Evolutionary conservation across 2,797 vertebrate species (phyloP).

Genomic region (Morelia viridis): DNA sequence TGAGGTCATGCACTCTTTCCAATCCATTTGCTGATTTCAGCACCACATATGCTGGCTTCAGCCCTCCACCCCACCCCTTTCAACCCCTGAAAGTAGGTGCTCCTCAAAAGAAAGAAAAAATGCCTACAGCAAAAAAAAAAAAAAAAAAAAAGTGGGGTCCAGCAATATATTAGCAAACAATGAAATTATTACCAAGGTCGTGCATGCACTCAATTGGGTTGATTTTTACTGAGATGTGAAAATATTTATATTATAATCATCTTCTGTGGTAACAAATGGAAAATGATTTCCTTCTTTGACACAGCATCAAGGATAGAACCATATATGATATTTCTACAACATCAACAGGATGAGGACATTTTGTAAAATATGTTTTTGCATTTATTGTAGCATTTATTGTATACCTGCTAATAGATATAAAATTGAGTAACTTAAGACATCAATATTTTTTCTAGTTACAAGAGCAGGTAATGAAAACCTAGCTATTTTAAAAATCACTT

Average conservation of each 20-base stretch:
- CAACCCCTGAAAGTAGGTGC: background rate
- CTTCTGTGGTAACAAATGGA: background rate
- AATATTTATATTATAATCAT: background rate
- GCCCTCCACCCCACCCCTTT: background rate
- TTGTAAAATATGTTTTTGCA: background rate
- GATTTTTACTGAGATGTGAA: background rate
- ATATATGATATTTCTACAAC: background rate
- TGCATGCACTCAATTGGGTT: background rate
- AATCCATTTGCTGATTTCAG: background rate
- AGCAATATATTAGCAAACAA: background rate
- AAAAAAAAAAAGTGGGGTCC: background rate
- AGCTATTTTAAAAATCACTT: background rate
- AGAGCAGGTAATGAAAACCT: background rate
- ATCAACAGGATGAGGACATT: background rate
- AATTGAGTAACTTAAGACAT: background rate
- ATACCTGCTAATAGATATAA: accelerated
- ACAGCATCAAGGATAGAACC: background rate
- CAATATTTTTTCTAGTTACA: background rate
- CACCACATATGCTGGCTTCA: background rate
- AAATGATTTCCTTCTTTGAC: background rate
- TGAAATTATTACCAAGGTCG: background rate
- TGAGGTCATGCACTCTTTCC: background rate
- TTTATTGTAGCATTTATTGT: background rate
- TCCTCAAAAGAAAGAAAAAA: background rate
- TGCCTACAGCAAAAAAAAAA: background rate